Evolutionary conservation across 2,888 invertebrate species (phyloP).

Genomic region (Lottia gigantea): DNA sequence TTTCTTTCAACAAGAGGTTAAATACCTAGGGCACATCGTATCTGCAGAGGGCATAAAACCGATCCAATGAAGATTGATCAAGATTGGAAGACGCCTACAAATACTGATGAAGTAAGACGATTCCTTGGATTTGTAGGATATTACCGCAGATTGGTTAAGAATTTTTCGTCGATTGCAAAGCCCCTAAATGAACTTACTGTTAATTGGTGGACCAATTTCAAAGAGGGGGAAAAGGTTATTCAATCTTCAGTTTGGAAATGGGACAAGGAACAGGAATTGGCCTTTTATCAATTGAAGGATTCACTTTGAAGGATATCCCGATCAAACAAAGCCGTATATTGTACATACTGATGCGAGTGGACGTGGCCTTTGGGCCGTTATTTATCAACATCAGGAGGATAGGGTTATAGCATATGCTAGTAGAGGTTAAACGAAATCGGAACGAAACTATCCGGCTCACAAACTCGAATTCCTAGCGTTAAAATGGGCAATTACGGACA

Average conservation of each 20-base stretch:
- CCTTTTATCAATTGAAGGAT: slow-evolving; percentile 17
- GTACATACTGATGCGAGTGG: slow-evolving; percentile 27
- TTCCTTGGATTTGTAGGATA: slow-evolving; percentile 35
- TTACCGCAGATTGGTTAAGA: slow-evolving; percentile 31
- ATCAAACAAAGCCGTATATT: slow-evolving; percentile 18
- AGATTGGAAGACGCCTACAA: slow-evolving; percentile 33
- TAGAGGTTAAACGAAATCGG: slow-evolving; percentile 26
- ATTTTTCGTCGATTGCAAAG: slow-evolving; percentile 30
- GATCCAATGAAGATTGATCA: slow-evolving; percentile 32
- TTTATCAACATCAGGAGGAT: slow-evolving; percentile 24
- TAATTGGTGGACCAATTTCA: no score
- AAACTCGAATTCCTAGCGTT: slow-evolving; percentile 31
- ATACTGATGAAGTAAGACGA: slow-evolving; percentile 20
- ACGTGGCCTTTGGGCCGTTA: slow-evolving; percentile 23
- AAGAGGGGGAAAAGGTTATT: background rate
- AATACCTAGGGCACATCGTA: slow-evolving; percentile 29
- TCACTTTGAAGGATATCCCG: slow-evolving; percentile 19
- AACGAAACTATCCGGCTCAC: slow-evolving; percentile 28
- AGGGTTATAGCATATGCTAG: slow-evolving; percentile 35
- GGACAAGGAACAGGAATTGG: slow-evolving; percentile 19
- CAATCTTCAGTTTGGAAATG: background rate
- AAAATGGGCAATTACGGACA: slow-evolving; percentile 31
- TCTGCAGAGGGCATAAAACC: slow-evolving; percentile 26
- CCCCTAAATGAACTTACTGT: slow-evolving; percentile 29
- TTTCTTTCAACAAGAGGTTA: slow-evolving; percentile 20